These are phyloP conservation scores for Shinisaurus crocodilurus DNA, from an alignment of 2,113 vertebrate genomes.

Conservation along the genomic window DNA sequence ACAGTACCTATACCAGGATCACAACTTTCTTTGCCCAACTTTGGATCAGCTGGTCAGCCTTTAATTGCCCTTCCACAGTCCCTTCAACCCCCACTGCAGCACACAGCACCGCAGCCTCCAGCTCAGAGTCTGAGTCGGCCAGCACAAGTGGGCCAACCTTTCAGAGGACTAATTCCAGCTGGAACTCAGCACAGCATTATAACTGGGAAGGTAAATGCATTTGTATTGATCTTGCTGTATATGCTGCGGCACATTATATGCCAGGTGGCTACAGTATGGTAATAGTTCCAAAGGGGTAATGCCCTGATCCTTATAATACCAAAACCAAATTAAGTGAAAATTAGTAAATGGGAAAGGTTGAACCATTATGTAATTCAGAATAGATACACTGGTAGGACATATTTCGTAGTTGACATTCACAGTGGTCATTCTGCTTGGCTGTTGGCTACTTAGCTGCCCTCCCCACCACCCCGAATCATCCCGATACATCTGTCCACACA, in stretches of 20 bases:
- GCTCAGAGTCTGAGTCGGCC: slow-evolving; percentile 89
- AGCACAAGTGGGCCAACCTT: slow-evolving; percentile 88
- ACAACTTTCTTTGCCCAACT: slow-evolving; percentile 92
- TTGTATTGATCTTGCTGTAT: not conserved
- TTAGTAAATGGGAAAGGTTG: not conserved
- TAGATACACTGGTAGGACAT: not conserved
- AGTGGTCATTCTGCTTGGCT: not conserved
- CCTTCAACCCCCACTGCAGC: slow-evolving; percentile 84
- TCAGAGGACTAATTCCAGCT: slow-evolving; percentile 89
- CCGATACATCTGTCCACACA: not conserved
- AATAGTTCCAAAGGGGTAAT: not conserved
- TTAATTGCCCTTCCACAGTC: slow-evolving; percentile 91
- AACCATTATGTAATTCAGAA: not conserved
- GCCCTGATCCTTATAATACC: not conserved
- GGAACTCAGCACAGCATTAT: slow-evolving; percentile 92
- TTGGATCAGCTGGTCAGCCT: slow-evolving; percentile 93
- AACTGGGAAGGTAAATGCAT: slow-evolving; percentile 86
- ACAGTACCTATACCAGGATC: slow-evolving; percentile 92
- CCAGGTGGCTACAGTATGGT: not conserved
- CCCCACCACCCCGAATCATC: too few species aligned
- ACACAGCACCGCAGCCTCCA: slow-evolving; percentile 88
- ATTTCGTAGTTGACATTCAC: not conserved
- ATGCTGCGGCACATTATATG: not conserved
- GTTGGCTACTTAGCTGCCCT: not conserved
- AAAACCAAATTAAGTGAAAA: not conserved